Evolutionary conservation across 2,797 vertebrate genomes (phyloP).

Genomic region (Mus minutoides): DNA sequence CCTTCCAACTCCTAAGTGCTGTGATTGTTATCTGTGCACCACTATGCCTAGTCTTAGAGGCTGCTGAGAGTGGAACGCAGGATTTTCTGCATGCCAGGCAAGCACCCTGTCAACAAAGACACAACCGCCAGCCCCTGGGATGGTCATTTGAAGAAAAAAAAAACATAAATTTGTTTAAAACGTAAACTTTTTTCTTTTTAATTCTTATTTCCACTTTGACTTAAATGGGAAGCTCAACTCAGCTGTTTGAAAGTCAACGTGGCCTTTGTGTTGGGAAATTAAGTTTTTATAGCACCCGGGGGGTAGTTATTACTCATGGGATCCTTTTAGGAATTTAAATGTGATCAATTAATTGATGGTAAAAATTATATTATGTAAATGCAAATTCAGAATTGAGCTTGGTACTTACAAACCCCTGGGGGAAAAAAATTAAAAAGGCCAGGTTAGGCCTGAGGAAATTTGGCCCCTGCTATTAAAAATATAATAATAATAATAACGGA

Average conservation of each 20-base stretch:
- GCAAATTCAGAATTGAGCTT: slow-evolving; percentile 85
- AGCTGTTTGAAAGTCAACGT: slow-evolving; percentile 82
- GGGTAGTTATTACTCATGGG: slow-evolving; percentile 81
- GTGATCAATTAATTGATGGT: slow-evolving; percentile 88
- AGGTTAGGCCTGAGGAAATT: slow-evolving; percentile 83
- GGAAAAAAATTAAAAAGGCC: slow-evolving; percentile 83
- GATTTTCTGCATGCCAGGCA: background rate
- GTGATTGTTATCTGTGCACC: background rate
- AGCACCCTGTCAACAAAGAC: background rate
- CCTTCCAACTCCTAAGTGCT: too few species aligned
- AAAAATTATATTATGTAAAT: slow-evolving; percentile 87
- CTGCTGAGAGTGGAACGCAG: background rate
- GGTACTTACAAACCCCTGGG: slow-evolving; percentile 82
- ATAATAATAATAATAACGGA: slow-evolving; percentile 64
- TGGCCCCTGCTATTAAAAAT: slow-evolving; percentile 77
- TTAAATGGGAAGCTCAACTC: slow-evolving; percentile 74
- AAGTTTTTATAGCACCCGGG: slow-evolving; percentile 77
- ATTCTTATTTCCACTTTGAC: slow-evolving; percentile 75
- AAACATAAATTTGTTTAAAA: background rate
- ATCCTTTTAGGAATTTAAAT: slow-evolving; percentile 86
- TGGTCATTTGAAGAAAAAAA: background rate
- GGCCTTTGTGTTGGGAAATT: slow-evolving; percentile 83
- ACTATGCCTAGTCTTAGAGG: background rate
- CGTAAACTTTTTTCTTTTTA: background rate
- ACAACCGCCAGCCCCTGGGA: background rate